Evolutionary conservation across 2,797 vertebrate species (phyloP), one percentile per base, ranked within the genome.

Genomic region (Hapalemur alaotrensis): DNA sequence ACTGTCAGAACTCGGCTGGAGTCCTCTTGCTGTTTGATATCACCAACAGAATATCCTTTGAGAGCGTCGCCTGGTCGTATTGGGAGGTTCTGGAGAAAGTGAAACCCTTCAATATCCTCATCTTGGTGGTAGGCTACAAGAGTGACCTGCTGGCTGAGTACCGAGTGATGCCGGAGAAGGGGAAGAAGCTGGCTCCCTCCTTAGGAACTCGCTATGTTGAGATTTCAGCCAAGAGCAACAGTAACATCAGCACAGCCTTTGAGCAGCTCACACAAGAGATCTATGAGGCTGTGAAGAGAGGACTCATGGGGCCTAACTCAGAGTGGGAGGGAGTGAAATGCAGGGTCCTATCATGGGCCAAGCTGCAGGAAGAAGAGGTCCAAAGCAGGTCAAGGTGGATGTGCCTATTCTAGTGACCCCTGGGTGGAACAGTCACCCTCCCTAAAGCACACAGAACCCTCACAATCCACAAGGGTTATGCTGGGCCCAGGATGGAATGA

Each of bases 11-110:
- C 98, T 99, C 98, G 0, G 99, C 99, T 0, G 99, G 99, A 75
- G 99, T 98, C 35, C 98, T 99, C 97, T 98, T 99, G 97, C 98
- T 99, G 95, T 99, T 99, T 4, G 99, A 99, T 97, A 95, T 99
- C 83, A 99, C 98, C 96, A 99, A 98, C 95, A 98, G 98, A 4
- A n/a, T 95, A 1, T 99, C 99, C 41, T 99, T 99, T 22, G 99
- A 99, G 94, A 99, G 98, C 30, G 23, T 99, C 38, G 98, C 96
- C 81, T 98, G 96, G 18, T 99, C 99, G 99, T 98, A 99, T 76
- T 96, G 25, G 12, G 99, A 99, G 95, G 99, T 99, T 97, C 97
- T 93, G 0, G 99, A 99, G 95, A 98, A 99, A 0, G 98, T 99
- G 46, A 98, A 98, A 88, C 99, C 99, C 0, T 98, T 98, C 38